Evolutionary conservation across 2,888 invertebrate species (phyloP).

Genomic region (Dusona sp.): DNA sequence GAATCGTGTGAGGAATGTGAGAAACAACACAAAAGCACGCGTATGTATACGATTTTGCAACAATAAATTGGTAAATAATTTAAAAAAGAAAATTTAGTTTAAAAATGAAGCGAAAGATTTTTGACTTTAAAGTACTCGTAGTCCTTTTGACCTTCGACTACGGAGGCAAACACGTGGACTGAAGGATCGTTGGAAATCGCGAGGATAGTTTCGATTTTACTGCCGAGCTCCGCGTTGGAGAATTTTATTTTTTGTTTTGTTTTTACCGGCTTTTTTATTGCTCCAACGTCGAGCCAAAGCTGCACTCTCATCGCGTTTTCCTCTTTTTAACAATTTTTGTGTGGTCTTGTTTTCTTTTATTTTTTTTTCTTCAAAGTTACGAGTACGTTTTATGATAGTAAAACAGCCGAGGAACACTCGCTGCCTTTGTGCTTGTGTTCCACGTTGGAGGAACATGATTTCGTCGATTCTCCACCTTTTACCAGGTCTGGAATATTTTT

Average conservation of each 20-base stretch:
- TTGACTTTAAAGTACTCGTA: background rate
- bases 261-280: background rate
- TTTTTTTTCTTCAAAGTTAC: background rate
- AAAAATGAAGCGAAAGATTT: background rate
- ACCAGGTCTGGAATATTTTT: too few species aligned
- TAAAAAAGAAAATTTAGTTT: too few species aligned
- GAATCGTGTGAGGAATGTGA: background rate
- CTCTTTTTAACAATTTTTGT: slow-evolving; percentile 32
- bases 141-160: slow-evolving; percentile 2
- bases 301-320: slow-evolving; percentile 7
- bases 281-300: slow-evolving; percentile 8
- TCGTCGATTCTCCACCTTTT: background rate
- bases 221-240: slow-evolving; percentile 8
- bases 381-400: slow-evolving; percentile 5
- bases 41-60: background rate
- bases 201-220: slow-evolving; percentile 21
- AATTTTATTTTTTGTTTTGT: slow-evolving; percentile 13
- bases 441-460: background rate
- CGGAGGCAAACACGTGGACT: background rate
- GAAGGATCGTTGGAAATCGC: background rate
- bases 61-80: background rate
- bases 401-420: background rate
- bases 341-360: background rate
- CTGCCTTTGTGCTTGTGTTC: background rate
- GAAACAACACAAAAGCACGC: background rate